Base-by-base conservation (phyloP, 2,888 invertebrate species). In the Troilus luridus region DNA sequence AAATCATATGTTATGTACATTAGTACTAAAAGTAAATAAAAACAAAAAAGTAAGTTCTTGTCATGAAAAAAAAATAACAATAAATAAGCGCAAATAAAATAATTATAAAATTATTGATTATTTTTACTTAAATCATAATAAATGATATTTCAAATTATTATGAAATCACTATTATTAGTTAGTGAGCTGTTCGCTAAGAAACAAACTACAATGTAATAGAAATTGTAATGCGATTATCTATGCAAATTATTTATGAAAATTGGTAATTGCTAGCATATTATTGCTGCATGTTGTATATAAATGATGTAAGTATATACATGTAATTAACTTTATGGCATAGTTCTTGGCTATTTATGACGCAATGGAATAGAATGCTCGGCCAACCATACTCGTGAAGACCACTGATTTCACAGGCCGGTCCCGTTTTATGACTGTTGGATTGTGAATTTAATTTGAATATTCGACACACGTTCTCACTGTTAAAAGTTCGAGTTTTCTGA, bases 391-490 rank as follows among this genome's bases (percentile, higher is more conserved):
- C 72, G 72, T 77, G 72, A 77, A 41, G 72, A 77, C 14, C 72
- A 77, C 0, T 9, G 85, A 58, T 85, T 85, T 56, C 85, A 85
- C 85, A 85, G 85, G 85, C 85, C 12, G 56, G 85, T 85, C 56
- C 85, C 85, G 56, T 85, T 85, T 85, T 85, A 58, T 85, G 54
- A 85, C 85, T 56, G 19, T 85, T 58, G 56, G 41, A 41, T 77
- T 27, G 72, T 77, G 56, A 58, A 58, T 85, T 85, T 85, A 85
- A 85, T 85, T 85, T 85, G 85, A 85, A 85, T 85, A 85, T 58
- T 85, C 56, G 56, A 58, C 56, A 58, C 85, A 85, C 85, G 54
- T 85, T 85, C 85, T 14, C 85, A 41, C 72, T 58, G 85, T 85
- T 85, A 85, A 85, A 85, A 85, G 85, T 56, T 85, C 56, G 56